Evolutionary conservation across 1,140 invertebrate genomes (phyloP).

Genomic region (Harpegnathos saltator): DNA sequence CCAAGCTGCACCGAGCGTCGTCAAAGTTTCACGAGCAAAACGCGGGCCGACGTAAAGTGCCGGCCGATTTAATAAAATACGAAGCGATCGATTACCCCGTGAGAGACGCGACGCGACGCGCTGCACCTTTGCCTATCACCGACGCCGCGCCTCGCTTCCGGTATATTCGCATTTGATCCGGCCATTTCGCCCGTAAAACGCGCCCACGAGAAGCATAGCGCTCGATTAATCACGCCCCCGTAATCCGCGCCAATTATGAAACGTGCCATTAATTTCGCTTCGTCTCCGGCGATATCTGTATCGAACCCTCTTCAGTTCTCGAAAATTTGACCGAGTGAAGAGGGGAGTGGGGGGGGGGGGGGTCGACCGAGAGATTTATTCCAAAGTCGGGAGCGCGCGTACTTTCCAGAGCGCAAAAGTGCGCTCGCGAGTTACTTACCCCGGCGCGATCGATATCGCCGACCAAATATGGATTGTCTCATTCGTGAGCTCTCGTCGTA

Average conservation of each 20-base stretch:
- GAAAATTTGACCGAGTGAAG: too few species aligned
- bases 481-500: not conserved
- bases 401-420: too few species aligned
- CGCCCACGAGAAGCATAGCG: not conserved
- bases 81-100: slow-evolving; percentile 46
- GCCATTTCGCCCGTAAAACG: slow-evolving; percentile 31
- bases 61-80: slow-evolving; percentile 49
- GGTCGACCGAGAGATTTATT: slow-evolving; percentile 14
- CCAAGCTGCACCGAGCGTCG: not conserved
- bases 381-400: not conserved
- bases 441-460: not conserved
- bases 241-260: not conserved
- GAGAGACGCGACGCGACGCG: too few species aligned
- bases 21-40: slow-evolving; percentile 47
- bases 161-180: slow-evolving; percentile 22
- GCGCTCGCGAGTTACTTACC: not conserved
- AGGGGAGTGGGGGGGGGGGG: too few species aligned
- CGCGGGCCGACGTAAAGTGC: slow-evolving; percentile 27
- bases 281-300: too few species aligned
- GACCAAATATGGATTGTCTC: not conserved
- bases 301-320: too few species aligned
- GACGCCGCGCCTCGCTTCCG: slow-evolving; percentile 12
- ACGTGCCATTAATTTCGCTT: slow-evolving; percentile 22
- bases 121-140: slow-evolving; percentile 13
- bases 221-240: slow-evolving; percentile 24